Base-by-base conservation (phyloP, 2,888 invertebrate genomes). In the Epiblema foenella region DNA sequence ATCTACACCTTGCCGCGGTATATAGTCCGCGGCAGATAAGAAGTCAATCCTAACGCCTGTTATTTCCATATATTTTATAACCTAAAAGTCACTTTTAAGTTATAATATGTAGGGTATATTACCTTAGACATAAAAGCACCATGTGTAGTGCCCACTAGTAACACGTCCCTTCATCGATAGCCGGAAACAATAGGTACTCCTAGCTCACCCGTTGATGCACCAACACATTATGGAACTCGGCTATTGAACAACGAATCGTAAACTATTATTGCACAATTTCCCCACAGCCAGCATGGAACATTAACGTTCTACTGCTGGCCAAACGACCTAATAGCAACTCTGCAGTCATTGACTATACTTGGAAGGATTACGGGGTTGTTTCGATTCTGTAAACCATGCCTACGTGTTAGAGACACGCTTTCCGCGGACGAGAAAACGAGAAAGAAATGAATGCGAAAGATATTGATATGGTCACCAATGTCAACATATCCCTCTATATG, bases 201-300 rank as follows among this genome's bases (percentile, higher is more conserved):
- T 39, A 59, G 59, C 58, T 63, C 12, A 29, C 60, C 60, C 60
- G 20, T 24, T 29, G 42, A 24, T 24, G 46, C n/a, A 49, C 29
- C n/a, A 17, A 60, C 60, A 10, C 46, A 17, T 60, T 60, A 60
- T 46, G 24, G 42, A n/a, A 49, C 60, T 60, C 10, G 60, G 17
- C 46, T 49, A 29, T 60, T 60, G 46, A 29, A 49, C 60, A 46
- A n/a, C 46, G 24, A 60, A 60, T 60, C 46, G 60, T 24, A 60
- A 24, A 60, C 46, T 60, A 29, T 60, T 60, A 46, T 46, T n/a
- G 60, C 46, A 46, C 60, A 60, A 60, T 60, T 60, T 60, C 46
- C 60, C 46, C 10, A 59, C n/a, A 29, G n/a, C n/a, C 56, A 33
- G 20, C 54, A 20, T 54, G 12, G 24, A 18, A 24, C 2, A 46